Percentiles rank a stretch among this genome's conserved stretches.
These are phyloP conservation scores for Ligdia adustata DNA, from an alignment of 2,888 invertebrate genomes.

Conservation along the genomic window DNA sequence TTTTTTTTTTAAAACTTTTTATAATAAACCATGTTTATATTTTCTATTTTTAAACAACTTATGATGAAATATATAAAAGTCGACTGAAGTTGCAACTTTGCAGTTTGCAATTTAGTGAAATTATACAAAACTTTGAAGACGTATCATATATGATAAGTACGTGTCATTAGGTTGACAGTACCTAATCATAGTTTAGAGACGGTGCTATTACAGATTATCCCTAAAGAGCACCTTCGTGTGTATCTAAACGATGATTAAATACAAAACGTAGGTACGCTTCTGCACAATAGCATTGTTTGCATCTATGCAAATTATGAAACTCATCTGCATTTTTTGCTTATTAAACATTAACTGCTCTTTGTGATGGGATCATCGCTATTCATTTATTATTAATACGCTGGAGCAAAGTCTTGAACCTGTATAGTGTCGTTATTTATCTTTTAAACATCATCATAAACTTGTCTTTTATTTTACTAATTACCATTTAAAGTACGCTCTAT, in stretches of 20 bases:
- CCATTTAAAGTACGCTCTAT: no score
- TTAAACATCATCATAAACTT: no score
- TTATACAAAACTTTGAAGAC: not conserved
- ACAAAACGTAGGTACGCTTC: constrained; percentile 11
- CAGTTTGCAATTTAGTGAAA: not conserved
- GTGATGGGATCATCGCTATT: constrained; percentile 5
- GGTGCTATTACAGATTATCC: constrained; percentile 39
- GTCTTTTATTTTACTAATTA: no score
- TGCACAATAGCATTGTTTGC: constrained; percentile 24
- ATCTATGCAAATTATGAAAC: constrained; percentile 20
- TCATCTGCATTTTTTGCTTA: constrained; percentile 22
- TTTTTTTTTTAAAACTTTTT: no score
- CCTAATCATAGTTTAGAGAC: constrained; percentile 34
- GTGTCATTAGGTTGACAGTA: constrained; percentile 2
- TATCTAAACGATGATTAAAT: constrained; percentile 33
- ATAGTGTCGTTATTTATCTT: not conserved
- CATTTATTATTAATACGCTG: constrained; percentile 7
- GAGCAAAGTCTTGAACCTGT: not conserved
- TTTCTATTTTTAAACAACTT: no score
- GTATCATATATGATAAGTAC: constrained; percentile 1
- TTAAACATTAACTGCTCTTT: constrained; percentile 20
- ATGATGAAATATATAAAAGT: no score
- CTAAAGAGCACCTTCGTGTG: constrained; percentile 30
- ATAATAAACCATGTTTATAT: no score
- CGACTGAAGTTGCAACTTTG: no score